Conservation (phyloP, 2,797 vertebrate genomes). For the Peromyscus nudipes region DNA sequence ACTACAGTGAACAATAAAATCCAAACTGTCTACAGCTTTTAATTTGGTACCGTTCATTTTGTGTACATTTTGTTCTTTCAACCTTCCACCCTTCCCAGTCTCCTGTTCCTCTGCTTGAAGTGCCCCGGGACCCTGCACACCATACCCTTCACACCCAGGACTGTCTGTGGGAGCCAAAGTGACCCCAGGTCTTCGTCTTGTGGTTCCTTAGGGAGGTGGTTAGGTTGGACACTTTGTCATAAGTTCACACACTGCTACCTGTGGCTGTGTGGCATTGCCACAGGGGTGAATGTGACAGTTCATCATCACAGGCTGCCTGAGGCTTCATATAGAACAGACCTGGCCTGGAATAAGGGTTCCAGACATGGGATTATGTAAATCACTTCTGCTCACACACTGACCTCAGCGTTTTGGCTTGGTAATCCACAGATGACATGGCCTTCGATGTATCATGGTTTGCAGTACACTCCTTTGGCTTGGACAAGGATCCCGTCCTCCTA, state of each 20-base stretch:
- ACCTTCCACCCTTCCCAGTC: neutral
- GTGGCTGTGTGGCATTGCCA: neutral
- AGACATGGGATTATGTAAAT: accelerated
- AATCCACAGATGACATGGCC: slow-evolving; percentile 91
- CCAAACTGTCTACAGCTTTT: neutral
- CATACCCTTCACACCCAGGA: accelerated
- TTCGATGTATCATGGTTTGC: slow-evolving; percentile 96
- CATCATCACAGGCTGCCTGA: too few species aligned
- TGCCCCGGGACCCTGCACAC: neutral
- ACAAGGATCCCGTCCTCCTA: slow-evolving; percentile 86
- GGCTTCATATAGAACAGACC: neutral
- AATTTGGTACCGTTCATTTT: neutral
- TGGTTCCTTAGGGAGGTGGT: neutral
- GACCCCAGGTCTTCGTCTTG: neutral
- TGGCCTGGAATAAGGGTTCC: accelerated
- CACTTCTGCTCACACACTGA: neutral
- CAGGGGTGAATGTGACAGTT: accelerated
- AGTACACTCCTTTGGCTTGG: slow-evolving; percentile 88
- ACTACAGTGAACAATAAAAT: neutral
- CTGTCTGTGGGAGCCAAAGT: neutral
- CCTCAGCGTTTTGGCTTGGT: neutral
- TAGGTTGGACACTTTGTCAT: neutral
- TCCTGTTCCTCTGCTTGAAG: neutral
- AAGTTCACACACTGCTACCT: accelerated
- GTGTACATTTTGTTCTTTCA: neutral